Evolutionary conservation across 2,888 invertebrate species (phyloP).

Genomic region (Ormia ochracea): DNA sequence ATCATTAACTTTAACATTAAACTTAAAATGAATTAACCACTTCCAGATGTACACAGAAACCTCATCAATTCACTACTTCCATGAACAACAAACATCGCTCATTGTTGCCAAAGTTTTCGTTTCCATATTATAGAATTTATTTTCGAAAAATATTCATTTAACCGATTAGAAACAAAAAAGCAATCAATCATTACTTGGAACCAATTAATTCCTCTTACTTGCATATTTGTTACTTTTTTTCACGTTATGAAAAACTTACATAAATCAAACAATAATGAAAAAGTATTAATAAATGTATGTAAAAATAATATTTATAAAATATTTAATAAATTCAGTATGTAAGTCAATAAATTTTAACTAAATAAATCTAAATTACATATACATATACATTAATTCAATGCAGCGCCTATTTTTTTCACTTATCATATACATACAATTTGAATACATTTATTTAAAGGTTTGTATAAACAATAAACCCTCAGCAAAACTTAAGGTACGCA

Average conservation of each 20-base stretch:
- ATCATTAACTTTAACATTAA: slow-evolving; percentile 55
- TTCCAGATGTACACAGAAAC: slow-evolving; percentile 50
- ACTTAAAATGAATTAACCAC: slow-evolving; percentile 29
- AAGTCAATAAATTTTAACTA: slow-evolving; percentile 38
- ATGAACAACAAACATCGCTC: slow-evolving; percentile 47
- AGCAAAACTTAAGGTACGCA: too few relatives aligned
- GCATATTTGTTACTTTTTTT: slow-evolving; percentile 48
- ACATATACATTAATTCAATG: background rate
- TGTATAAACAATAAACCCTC: too few relatives aligned
- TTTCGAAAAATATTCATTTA: background rate
- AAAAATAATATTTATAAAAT: background rate
- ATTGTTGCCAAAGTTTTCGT: slow-evolving; percentile 54
- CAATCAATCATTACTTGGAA: slow-evolving; percentile 43
- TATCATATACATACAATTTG: background rate
- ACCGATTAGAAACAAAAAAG: slow-evolving; percentile 21
- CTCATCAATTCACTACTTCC: slow-evolving; percentile 53
- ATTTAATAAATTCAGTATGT: slow-evolving; percentile 26
- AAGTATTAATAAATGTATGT: slow-evolving; percentile 31
- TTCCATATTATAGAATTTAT: background rate
- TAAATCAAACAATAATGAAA: slow-evolving; percentile 30
- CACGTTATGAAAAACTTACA: slow-evolving; percentile 23
- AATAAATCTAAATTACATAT: background rate
- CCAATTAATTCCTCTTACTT: slow-evolving; percentile 25
- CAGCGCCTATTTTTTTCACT: background rate
- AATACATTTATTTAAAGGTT: background rate